Base-by-base conservation (phyloP, 2,888 invertebrate genomes). In the Ophonus ardosiacus region DNA sequence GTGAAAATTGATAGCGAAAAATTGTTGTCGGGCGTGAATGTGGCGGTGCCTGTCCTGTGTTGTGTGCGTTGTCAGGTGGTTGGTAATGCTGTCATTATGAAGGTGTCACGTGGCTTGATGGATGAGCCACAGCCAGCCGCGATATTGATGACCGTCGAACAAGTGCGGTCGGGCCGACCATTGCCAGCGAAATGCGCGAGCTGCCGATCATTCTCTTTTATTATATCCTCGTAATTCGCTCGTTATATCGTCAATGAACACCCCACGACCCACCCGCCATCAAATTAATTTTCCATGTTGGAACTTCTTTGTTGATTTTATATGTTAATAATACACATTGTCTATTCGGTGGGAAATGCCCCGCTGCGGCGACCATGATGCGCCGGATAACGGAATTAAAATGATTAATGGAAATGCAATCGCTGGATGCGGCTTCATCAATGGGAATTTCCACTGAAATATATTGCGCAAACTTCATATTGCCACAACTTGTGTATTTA, bases 1-100 rank as follows among this genome's bases (percentile, higher is more conserved):
- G 43, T 51, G 43, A 51, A 51, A 51, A 51, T 51, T 51, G 43
- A 51, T 51, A 51, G 43, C 43, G 43, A 51, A 51, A 51, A 51
- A 51, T 51, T 51, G 43, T 8, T 13, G 43, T 8, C 43, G 4
- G 43, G 43, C 43, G 13, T 51, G 43, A 51, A 51, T 51, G 43
- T 40, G 71, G 68, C 43, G 31, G 59, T n/a, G 63, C 68, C 31
- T 18, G 38, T 61, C 13, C 80, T 78, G 56, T 18, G 78, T 43
- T 78, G 56, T 18, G 78, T 43, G n/a, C 90, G 90, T 88, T 90
- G 90, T 89, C 90, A 90, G 90, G 90, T 91, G 90, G 90, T 89
- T 87, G 88, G 90, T 90, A 90, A 90, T 89, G 88, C 89, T 88
- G 89, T 89, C 89, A 89, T 90, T 90, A 91, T 90, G 88, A 89